Evolutionary conservation across 2,113 vertebrate genomes (phyloP).

Genomic region (Bubo scandiacus): DNA sequence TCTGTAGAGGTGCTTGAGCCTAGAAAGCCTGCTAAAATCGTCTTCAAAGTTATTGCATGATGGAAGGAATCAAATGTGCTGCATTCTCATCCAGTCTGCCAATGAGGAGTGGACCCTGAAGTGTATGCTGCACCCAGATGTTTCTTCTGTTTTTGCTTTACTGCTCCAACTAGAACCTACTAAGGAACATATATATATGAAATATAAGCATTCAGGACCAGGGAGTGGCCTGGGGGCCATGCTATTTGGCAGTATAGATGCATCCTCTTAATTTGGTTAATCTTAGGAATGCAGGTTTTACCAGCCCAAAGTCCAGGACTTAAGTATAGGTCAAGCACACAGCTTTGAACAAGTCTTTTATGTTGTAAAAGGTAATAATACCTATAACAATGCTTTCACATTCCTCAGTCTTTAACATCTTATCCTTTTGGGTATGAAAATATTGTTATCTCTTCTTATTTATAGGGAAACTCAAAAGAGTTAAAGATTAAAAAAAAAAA

Average conservation of each 20-base stretch:
- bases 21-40: not conserved
- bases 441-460: not conserved
- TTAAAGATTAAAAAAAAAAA: not conserved
- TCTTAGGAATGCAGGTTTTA: not conserved
- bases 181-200: not conserved
- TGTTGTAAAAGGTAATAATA: not conserved
- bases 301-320: not conserved
- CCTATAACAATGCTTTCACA: not conserved
- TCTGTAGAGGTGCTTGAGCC: not conserved
- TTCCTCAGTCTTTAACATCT: not conserved
- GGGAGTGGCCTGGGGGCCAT: not conserved
- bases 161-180: not conserved
- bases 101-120: not conserved
- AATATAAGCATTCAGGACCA: not conserved
- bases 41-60: not conserved
- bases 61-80: not conserved
- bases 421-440: not conserved
- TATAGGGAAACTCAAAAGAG: not conserved
- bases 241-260: not conserved
- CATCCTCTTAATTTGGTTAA: not conserved
- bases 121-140: not conserved
- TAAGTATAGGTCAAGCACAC: not conserved
- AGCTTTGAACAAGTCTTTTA: not conserved
- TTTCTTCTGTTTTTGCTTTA: not conserved
- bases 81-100: not conserved